Evolutionary conservation across 2,888 invertebrate genomes (phyloP), one percentile per base, ranked within the genome.

Genomic region (Ischnus inquisitorius): DNA sequence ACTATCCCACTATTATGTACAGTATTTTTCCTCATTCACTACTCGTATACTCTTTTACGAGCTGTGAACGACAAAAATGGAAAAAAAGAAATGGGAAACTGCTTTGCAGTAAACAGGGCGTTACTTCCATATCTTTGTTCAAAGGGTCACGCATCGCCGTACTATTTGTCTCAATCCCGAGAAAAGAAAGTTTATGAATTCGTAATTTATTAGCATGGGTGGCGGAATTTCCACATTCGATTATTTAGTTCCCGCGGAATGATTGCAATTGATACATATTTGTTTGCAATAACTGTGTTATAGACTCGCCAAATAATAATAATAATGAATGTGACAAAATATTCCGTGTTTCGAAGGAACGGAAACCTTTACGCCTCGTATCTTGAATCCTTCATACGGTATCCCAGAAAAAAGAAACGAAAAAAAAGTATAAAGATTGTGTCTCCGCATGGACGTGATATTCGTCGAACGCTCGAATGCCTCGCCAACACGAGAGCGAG

Each of bases 401-500:
- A 3, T 39, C 6, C 3, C 3, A 34, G 14, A 46, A 39, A 69
- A 39, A 25, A 62, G 12, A 62, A 79, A 65, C 1, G 2, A 54
- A 22, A 34, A 46, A 48, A 54, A 69, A 43, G 16, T 28, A 39
- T 28, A 25, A 71, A 72, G 6, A 72, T 46, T 78, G 34, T 81
- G 16, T 71, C 78, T 81, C 78, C 48, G 78, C 65, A 84, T 75
- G 65, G 67, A 84, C 79, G 82, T 75, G 84, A 84, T n/a, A n/a
- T 71, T 76, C 69, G 79, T 79, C 71, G 82, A 84, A 84, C 84
- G 82, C 75, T 69, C 78, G 78, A 71, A 78, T 81, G 82, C 82
- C 75, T 82, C 79, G 84, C 79, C 82, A 82, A 84, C 82, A 82
- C 84, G 60, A 6, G 10, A 83, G 78, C 74, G 84, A 74, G 64